Conservation (phyloP, 1,140 invertebrate genomes). For the Solenopsis invicta region DNA sequence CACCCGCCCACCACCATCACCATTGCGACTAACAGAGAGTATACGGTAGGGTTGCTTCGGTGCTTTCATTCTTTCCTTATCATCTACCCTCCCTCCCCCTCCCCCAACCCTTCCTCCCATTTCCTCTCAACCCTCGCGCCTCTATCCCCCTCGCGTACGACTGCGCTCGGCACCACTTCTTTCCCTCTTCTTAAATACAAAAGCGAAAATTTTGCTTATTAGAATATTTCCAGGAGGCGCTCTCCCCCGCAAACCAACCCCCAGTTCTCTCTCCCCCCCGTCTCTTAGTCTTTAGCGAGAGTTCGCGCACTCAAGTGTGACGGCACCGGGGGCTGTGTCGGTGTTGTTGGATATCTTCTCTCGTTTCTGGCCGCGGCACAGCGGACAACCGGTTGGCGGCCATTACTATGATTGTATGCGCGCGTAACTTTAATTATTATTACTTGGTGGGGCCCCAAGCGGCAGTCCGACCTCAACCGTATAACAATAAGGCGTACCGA, state of each 20-base stretch:
- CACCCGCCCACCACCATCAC: constrained; percentile 68
- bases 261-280: background rate
- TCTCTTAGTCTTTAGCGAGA: constrained; percentile 64
- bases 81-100: constrained; percentile 5
- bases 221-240: constrained; percentile 83
- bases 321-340: constrained; percentile 64
- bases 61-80: constrained; percentile 63
- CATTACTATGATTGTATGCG: constrained; percentile 84
- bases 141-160: constrained; percentile 49
- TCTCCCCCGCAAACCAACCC: constrained; percentile 21
- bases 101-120: background rate
- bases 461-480: constrained; percentile 23
- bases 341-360: constrained; percentile 65
- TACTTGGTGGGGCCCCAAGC: constrained; percentile 48
- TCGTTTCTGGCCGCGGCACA: constrained; percentile 72
- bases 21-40: constrained; percentile 74
- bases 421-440: constrained; percentile 81
- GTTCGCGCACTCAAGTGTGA: constrained; percentile 79
- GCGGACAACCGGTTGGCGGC: constrained; percentile 70
- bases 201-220: constrained; percentile 87
- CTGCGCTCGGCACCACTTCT: constrained; percentile 79
- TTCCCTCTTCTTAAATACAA: constrained; percentile 86
- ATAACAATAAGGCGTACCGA: constrained; percentile 63
- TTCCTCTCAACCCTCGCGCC: constrained; percentile 35
- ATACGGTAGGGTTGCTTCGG: constrained; percentile 71